Conservation (phyloP, 2,113 vertebrate species). For the Sinosuthora webbiana region DNA sequence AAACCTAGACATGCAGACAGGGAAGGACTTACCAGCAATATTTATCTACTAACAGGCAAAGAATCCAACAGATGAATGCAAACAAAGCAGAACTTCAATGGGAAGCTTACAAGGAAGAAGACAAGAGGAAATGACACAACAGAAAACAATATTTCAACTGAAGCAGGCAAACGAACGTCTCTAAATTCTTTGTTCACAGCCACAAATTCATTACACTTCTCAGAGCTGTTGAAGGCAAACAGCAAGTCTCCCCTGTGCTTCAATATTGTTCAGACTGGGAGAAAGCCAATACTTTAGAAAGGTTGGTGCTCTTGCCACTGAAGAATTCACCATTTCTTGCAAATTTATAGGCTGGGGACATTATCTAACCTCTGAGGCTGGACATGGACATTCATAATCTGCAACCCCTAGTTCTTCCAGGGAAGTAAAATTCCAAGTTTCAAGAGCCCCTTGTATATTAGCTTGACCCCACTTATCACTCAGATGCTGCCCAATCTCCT, state of each 20-base stretch:
- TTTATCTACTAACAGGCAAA: not conserved
- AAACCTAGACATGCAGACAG: not conserved
- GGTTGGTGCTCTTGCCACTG: not conserved
- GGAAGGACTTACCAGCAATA: not conserved
- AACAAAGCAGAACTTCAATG: not conserved
- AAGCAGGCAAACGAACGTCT: not conserved
- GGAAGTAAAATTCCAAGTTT: not conserved
- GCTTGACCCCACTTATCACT: not conserved
- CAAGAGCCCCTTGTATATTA: not conserved
- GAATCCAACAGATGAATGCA: not conserved
- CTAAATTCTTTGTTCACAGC: not conserved
- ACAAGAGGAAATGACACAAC: not conserved
- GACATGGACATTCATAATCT: not conserved
- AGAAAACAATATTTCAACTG: not conserved
- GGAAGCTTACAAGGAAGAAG: not conserved
- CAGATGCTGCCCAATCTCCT: rapidly evolving
- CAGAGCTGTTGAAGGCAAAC: not conserved
- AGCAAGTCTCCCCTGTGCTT: not conserved
- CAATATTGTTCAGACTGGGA: not conserved
- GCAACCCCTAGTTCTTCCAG: not conserved
- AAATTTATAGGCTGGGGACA: not conserved
- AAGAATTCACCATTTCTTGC: not conserved
- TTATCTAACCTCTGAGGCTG: not conserved
- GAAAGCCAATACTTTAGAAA: not conserved
- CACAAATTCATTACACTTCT: not conserved